These are phyloP conservation scores for Lydus trimaculatus DNA, from an alignment of 2,888 invertebrate species.

Conservation along the genomic window DNA sequence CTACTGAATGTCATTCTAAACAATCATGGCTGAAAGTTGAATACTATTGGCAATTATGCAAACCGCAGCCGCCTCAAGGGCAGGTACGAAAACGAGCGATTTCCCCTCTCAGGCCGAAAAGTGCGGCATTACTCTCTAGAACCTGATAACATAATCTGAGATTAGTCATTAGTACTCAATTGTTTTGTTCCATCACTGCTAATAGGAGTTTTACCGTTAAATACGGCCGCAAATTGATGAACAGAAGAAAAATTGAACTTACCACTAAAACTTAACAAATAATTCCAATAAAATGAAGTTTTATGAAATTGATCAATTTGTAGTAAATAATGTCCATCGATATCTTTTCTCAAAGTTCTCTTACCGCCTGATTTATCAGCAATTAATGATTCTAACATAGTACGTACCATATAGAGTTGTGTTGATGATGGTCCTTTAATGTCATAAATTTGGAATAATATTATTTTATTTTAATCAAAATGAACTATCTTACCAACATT, in stretches of 20 bases:
- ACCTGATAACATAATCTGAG: too few relatives aligned
- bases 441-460: slow-evolving; percentile 17
- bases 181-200: too few relatives aligned
- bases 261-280: slow-evolving; percentile 91
- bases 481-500: slow-evolving; percentile 78
- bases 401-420: slow-evolving; percentile 98
- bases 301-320: slow-evolving; percentile 97
- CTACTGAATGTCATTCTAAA: too few relatives aligned
- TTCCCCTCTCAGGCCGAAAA: too few relatives aligned
- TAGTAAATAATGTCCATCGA: slow-evolving; percentile 91
- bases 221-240: too few relatives aligned
- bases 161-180: too few relatives aligned
- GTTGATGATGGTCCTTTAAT: slow-evolving; percentile 82
- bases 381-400: slow-evolving; percentile 96
- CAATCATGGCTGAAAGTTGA: too few relatives aligned
- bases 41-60: too few relatives aligned
- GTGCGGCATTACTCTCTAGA: too few relatives aligned
- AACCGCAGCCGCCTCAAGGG: too few relatives aligned
- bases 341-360: slow-evolving; percentile 92
- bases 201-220: too few relatives aligned
- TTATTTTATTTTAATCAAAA: slow-evolving; percentile 15
- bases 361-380: slow-evolving; percentile 98
- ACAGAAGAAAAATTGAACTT: slow-evolving; percentile 45
- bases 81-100: too few relatives aligned
- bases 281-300: slow-evolving; percentile 96